These are phyloP conservation scores for Cantharis nigra DNA, from an alignment of 2,888 invertebrate genomes.

Conservation along the genomic window DNA sequence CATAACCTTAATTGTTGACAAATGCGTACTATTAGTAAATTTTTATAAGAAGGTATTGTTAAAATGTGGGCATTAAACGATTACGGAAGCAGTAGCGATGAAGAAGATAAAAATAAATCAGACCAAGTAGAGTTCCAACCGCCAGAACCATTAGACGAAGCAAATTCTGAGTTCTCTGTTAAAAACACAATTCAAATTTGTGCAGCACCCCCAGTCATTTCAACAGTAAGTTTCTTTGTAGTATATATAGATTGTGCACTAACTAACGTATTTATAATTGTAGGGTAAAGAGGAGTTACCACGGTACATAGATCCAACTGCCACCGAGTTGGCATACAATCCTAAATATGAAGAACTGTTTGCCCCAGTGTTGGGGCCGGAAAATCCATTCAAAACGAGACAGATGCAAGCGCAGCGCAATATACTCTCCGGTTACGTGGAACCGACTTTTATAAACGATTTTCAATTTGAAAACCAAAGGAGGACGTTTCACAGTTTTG, in stretches of 20 bases:
- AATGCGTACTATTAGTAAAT: background rate
- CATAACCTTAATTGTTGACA: background rate
- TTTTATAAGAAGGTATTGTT: background rate
- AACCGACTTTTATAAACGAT: slow-evolving; percentile 92
- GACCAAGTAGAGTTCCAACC: slow-evolving; percentile 51
- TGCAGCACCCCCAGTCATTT: slow-evolving; percentile 83
- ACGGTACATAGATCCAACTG: slow-evolving; percentile 75
- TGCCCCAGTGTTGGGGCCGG: slow-evolving; percentile 89
- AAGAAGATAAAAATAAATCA: slow-evolving; percentile 62
- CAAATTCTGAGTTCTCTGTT: slow-evolving; percentile 59
- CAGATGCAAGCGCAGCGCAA: slow-evolving; percentile 89
- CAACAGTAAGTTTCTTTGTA: slow-evolving; percentile 66
- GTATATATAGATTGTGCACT: background rate
- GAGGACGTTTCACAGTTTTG: slow-evolving; percentile 91
- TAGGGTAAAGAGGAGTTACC: slow-evolving; percentile 75
- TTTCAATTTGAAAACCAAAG: slow-evolving; percentile 98
- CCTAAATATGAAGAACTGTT: slow-evolving; percentile 94
- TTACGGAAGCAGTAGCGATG: slow-evolving; percentile 72
- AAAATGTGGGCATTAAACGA: slow-evolving; percentile 74
- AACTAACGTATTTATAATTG: slow-evolving; percentile 24
- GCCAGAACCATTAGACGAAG: slow-evolving; percentile 61
- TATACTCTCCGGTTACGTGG: slow-evolving; percentile 91
- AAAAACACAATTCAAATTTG: slow-evolving; percentile 72
- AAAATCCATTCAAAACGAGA: slow-evolving; percentile 90
- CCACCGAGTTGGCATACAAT: slow-evolving; percentile 86